These are phyloP conservation scores for Drosophila obscura DNA, from an alignment of 1,140 invertebrate genomes.

Conservation along the genomic window DNA sequence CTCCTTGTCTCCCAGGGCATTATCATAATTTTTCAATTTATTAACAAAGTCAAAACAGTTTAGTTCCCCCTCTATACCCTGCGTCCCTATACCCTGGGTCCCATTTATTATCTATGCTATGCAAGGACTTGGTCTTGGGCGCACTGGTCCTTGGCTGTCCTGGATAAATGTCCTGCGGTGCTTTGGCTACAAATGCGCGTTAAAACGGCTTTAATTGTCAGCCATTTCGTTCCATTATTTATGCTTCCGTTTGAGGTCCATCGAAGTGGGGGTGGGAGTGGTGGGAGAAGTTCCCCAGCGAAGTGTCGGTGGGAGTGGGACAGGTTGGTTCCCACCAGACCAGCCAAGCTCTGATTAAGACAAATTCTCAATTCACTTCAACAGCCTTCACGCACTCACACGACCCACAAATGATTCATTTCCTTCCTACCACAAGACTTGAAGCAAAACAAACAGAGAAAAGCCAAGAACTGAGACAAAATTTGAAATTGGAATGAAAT, in stretches of 20 bases:
- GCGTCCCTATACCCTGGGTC: constrained; percentile 5
- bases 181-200: constrained; percentile 62
- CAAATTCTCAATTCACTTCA: constrained; percentile 63
- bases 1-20: constrained; percentile 39
- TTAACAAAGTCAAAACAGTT: constrained; percentile 82
- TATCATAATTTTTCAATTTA: constrained; percentile 83
- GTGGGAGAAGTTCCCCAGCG: too few species aligned
- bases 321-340: constrained; percentile 33
- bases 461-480: not conserved
- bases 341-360: constrained; percentile 60
- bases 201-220: constrained; percentile 78
- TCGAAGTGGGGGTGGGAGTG: constrained; percentile 21
- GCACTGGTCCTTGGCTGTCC: constrained; percentile 26
- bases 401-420: constrained; percentile 69
- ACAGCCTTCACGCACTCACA: constrained; percentile 32
- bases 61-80: constrained; percentile 40
- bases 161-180: constrained; percentile 66
- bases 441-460: constrained; percentile 14
- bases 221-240: constrained; percentile 66
- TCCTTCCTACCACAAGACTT: constrained; percentile 41
- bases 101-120: constrained; percentile 75
- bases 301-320: too few species aligned
- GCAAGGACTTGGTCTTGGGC: constrained; percentile 41
- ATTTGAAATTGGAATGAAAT: constrained; percentile 4
- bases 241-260: constrained; percentile 57